A percentile compares a stretch with the other conserved stretches of the same genome.
Conservation (phyloP, 2,888 invertebrate genomes). For the Sminthurinus aureus region DNA sequence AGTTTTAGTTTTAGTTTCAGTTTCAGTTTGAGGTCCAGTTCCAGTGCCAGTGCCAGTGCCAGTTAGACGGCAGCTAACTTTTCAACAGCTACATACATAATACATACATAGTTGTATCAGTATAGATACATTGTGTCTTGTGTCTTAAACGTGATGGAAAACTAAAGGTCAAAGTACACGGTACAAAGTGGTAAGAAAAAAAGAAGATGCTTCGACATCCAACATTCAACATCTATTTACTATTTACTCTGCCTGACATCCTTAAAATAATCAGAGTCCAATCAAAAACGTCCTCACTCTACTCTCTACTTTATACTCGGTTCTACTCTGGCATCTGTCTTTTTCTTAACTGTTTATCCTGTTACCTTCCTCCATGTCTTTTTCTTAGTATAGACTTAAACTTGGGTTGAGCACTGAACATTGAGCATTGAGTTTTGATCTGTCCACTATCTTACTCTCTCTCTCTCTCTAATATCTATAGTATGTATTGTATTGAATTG, state of each 20-base stretch:
- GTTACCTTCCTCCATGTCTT: not conserved
- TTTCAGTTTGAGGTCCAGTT: not conserved
- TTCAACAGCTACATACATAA: too few species aligned
- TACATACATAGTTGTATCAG: too few species aligned
- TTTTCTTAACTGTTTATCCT: constrained; percentile 14
- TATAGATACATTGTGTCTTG: not conserved
- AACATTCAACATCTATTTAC: constrained; percentile 37
- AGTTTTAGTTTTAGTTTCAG: not conserved
- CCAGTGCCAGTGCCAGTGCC: not conserved
- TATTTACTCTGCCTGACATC: constrained; percentile 52
- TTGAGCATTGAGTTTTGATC: not conserved
- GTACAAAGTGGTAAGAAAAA: not conserved
- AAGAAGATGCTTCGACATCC: constrained; percentile 42
- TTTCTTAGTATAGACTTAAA: not conserved
- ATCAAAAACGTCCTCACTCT: constrained; percentile 45
- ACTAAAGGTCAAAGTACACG: too few species aligned
- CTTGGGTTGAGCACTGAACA: not conserved
- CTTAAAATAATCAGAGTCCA: constrained; percentile 52
- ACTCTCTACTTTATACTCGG: too few species aligned
- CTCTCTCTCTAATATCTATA: not conserved
- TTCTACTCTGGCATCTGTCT: constrained; percentile 32
- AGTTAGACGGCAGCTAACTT: too few species aligned
- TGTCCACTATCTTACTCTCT: not conserved
- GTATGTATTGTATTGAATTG: not conserved
- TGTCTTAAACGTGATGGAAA: constrained; percentile 3